phyloP scores from a whole-genome alignment of 2,888 invertebrate genomes.

The Hypolimnas misippus region DNA sequence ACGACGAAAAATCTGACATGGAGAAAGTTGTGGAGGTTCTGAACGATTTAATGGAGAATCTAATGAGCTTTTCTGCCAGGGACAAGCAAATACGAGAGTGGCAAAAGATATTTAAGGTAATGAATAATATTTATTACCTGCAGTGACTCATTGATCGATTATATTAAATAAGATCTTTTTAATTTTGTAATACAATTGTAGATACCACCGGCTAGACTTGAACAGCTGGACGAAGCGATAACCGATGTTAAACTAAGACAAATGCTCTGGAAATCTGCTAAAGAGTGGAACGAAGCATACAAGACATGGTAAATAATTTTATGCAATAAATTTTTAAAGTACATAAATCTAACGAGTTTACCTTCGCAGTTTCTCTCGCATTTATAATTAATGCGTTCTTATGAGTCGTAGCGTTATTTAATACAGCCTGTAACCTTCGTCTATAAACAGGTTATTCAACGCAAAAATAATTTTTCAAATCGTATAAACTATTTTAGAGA shows the following conservation, averaged over 20 bases:
- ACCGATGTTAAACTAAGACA: conserved; percentile 91
- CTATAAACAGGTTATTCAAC: too few species aligned
- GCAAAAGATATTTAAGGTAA: conserved; percentile 93
- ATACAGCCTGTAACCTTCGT: too few species aligned
- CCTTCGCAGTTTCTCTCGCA: too few species aligned
- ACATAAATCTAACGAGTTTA: too few species aligned
- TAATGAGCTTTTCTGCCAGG: conserved; percentile 86
- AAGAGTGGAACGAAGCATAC: conserved; percentile 88
- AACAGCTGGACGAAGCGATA: conserved; percentile 90
- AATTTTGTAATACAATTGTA: conserved; percentile 53
- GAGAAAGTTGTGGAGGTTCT: conserved; percentile 86
- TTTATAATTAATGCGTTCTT: too few species aligned
- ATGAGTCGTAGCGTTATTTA: too few species aligned
- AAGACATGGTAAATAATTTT: conserved; percentile 23
- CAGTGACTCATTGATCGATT: neutral
- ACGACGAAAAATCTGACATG: conserved; percentile 88
- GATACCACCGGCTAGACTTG: conserved; percentile 93
- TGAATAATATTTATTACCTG: neutral
- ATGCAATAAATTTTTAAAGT: too few species aligned
- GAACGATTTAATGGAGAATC: conserved; percentile 85
- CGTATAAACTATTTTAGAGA: too few species aligned
- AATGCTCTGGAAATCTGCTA: conserved; percentile 91
- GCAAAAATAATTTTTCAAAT: too few species aligned
- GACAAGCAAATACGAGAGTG: conserved; percentile 90
- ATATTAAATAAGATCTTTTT: neutral